phyloP scores from a whole-genome alignment of 2,797 vertebrate species.

The Coendou prehensilis region DNA sequence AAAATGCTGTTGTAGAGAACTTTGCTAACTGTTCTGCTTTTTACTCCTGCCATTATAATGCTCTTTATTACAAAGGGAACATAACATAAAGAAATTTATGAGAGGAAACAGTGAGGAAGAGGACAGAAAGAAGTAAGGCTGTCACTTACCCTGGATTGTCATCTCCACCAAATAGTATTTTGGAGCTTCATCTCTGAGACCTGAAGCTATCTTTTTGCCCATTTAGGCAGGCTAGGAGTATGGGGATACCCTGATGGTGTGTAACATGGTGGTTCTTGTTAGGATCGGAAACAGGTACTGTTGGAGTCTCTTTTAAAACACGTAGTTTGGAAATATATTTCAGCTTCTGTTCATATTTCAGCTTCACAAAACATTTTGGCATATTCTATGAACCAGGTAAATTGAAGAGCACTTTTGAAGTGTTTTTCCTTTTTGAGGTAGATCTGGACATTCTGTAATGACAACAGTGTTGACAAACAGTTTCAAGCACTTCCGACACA shows the following conservation, averaged over 20 bases:
- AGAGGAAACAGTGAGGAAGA: background rate
- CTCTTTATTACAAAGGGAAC: background rate
- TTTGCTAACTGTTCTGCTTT: background rate
- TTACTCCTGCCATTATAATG: background rate
- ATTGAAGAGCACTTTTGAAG: background rate
- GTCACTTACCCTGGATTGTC: background rate
- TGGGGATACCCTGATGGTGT: background rate
- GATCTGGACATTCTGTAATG: background rate
- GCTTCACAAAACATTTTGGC: background rate
- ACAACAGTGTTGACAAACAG: background rate
- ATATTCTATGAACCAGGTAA: background rate
- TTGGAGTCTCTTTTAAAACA: background rate
- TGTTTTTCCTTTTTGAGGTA: background rate
- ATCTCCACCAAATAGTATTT: conserved; percentile 6
- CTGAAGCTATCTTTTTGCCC: background rate
- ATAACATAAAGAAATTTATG: background rate
- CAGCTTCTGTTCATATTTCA: background rate
- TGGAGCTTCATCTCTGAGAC: conserved; percentile 17
- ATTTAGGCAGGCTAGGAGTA: background rate
- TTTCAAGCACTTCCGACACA: background rate
- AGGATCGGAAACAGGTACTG: background rate
- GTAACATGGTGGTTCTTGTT: background rate
- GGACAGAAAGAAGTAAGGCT: background rate
- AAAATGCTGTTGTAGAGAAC: conserved; percentile 37
- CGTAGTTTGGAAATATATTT: background rate